Evolutionary conservation across 1,140 invertebrate species (phyloP).

Genomic region (Medauroidea extradentata): DNA sequence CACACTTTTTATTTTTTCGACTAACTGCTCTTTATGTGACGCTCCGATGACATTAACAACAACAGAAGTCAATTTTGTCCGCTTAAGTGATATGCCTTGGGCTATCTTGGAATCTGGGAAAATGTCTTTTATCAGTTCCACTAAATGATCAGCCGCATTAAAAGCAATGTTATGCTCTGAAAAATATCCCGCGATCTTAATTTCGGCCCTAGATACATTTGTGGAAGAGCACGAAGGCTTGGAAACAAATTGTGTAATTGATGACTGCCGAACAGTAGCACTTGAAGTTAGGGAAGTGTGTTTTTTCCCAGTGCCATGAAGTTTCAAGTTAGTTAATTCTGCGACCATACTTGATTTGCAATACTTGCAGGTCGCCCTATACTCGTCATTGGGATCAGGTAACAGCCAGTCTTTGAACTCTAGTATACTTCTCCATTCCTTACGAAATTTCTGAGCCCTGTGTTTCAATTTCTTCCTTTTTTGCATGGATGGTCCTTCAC

Average conservation of each 20-base stretch:
- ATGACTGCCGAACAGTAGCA: background rate
- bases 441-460: background rate
- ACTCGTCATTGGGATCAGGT: conserved; percentile 12
- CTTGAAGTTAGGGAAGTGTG: background rate
- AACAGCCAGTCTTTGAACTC: conserved; percentile 13
- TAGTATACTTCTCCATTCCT: background rate
- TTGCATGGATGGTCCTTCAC: too few relatives aligned
- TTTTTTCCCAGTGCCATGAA: conserved; percentile 12
- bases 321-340: conserved; percentile 19
- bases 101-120: conserved; percentile 17
- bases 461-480: background rate
- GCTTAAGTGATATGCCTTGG: conserved; percentile 13
- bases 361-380: conserved; percentile 14
- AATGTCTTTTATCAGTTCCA: conserved; percentile 14
- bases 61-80: conserved; percentile 23
- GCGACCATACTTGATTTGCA: conserved; percentile 15
- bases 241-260: background rate
- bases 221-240: background rate
- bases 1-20: conserved; percentile 21
- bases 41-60: conserved; percentile 25
- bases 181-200: conserved; percentile 16
- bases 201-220: conserved; percentile 10
- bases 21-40: conserved; percentile 15
- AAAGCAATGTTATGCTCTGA: conserved; percentile 21
- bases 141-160: conserved; percentile 17